phyloP scores from a whole-genome alignment of 2,888 invertebrate genomes.

The Drosophila neonasuta region DNA sequence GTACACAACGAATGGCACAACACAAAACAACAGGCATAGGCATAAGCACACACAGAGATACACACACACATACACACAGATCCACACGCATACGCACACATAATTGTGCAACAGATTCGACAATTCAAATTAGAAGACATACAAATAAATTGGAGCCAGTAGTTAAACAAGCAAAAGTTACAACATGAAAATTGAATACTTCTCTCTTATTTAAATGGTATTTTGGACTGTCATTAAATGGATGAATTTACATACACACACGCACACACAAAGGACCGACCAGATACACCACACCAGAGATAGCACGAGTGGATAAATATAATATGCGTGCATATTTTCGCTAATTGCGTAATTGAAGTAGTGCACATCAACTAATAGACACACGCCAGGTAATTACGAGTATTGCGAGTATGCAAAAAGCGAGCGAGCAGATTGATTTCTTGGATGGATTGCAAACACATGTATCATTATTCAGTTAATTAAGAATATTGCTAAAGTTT shows the following conservation, averaged over 20 bases:
- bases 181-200: constrained; percentile 45
- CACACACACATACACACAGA: neutral
- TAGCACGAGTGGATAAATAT: constrained; percentile 6
- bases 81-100: constrained; percentile 2
- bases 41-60: neutral
- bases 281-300: constrained; percentile 5
- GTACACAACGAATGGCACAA: constrained; percentile 20
- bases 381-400: constrained; percentile 2
- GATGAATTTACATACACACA: constrained; percentile 6
- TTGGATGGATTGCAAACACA: neutral
- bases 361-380: constrained; percentile 12
- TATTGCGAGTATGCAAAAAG: neutral
- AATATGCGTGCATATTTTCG: constrained; percentile 28
- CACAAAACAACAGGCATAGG: neutral
- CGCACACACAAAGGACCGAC: neutral
- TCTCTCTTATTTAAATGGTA: constrained; percentile 18
- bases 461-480: neutral
- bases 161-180: constrained; percentile 40
- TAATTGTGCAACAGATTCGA: constrained; percentile 37
- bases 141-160: constrained; percentile 57
- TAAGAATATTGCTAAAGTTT: too few species aligned
- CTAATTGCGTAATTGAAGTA: constrained; percentile 67
- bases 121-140: constrained; percentile 65
- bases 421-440: neutral
- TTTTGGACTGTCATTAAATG: constrained; percentile 20